Base-by-base conservation (phyloP, 2,113 vertebrate genomes). In the Columba livia region DNA sequence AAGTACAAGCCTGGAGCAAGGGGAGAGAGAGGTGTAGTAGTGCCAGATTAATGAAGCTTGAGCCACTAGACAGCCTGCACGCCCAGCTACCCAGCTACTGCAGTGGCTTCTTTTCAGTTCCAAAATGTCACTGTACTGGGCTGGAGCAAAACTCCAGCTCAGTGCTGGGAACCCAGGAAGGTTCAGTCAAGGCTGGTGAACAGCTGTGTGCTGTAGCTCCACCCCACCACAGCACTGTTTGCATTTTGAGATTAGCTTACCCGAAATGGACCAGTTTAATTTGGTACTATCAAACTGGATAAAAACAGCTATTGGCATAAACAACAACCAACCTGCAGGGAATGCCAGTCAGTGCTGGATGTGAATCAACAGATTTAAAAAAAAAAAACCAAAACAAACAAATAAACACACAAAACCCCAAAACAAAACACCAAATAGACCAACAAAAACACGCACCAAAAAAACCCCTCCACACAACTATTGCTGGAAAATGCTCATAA, bases 221-320 rank as follows among this genome's bases (percentile, higher is more conserved):
- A 26, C 14, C 9, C 8, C 10, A 36, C 34, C 31, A 60, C 9
- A 7, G 1, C 51, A 29, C 10, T 2, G 0, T 38, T 72, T 17
- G 32, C 10, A 29, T 88, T 79, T 72, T 57, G 20, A 75, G 28
- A 77, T 17, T n/a, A 70, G 24, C 18, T 44, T 57, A 24, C 40
- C 18, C 18, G 38, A 79, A 88, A 77, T 0, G 0, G 31, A 71
- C 4, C 3, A 9, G 8, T 80, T 83, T 54, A 11, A 60, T 64
- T 57, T 56, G 57, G 31, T 60, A 34, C 26, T 60, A 47, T 8
- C 34, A 64, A 79, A 51, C 7, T 21, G 42, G 16, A 54, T 36
- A 88, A 93, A 88, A 83, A 5, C 26, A 77, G 9, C 24, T 42
- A 56, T 32, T 64, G 8, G 7, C 19, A 65, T 31, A 85, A 61